These are phyloP conservation scores for Agrypnus murinus DNA, from an alignment of 2,888 invertebrate species.

Conservation along the genomic window DNA sequence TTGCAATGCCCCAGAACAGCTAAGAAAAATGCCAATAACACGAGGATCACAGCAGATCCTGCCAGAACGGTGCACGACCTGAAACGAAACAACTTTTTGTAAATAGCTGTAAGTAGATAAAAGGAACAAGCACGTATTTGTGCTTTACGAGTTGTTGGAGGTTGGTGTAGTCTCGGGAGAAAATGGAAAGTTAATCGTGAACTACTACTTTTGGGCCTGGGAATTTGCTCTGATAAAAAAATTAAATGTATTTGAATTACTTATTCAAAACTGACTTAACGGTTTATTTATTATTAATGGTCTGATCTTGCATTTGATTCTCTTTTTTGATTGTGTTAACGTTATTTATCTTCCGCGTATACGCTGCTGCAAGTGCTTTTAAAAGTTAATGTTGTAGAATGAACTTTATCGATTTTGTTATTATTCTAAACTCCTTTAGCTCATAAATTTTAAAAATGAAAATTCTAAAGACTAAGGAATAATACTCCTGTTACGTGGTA, in stretches of 20 bases:
- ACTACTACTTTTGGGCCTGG: background rate
- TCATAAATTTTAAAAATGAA: conserved; percentile 31
- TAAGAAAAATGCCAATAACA: conserved; percentile 74
- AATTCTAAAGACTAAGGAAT: background rate
- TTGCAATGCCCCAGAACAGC: conserved; percentile 77
- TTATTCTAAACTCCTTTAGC: conserved; percentile 28
- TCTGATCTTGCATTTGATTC: no score
- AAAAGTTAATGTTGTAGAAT: conserved; percentile 6
- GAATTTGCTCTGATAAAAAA: conserved; percentile 14
- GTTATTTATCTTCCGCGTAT: conserved; percentile 9
- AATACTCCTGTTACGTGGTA: no score
- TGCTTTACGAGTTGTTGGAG: conserved; percentile 18
- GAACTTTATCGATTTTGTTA: conserved; percentile 1
- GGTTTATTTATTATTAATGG: no score
- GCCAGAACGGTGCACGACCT: conserved; percentile 77
- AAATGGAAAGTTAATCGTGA: conserved; percentile 28
- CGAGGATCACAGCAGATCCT: conserved; percentile 72
- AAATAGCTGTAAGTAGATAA: conserved; percentile 24
- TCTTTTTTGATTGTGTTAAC: background rate
- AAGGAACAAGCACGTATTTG: conserved; percentile 27
- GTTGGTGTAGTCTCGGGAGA: conserved; percentile 8
- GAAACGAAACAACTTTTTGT: conserved; percentile 64
- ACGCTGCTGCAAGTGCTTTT: background rate
- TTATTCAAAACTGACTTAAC: no score
- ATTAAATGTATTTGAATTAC: background rate